These are phyloP conservation scores for Dendroctonus valens DNA, from an alignment of 1,140 invertebrate genomes.

Conservation along the genomic window DNA sequence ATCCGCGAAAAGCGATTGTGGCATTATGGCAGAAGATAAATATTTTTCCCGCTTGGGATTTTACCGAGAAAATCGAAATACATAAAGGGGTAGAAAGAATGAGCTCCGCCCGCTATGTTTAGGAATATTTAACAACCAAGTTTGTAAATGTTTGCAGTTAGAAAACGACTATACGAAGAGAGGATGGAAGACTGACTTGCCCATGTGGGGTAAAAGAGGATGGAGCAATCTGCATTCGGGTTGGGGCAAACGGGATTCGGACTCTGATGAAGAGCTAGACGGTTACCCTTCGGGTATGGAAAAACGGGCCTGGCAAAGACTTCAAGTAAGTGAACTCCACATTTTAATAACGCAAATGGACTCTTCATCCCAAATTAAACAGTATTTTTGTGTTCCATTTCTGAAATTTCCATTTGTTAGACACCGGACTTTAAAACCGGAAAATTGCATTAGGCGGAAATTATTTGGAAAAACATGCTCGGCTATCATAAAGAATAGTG, in stretches of 20 bases:
- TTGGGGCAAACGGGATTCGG: constrained; percentile 59
- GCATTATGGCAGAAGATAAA: background rate
- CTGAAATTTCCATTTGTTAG: too few relatives aligned
- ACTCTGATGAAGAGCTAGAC: constrained; percentile 31
- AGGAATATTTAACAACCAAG: background rate
- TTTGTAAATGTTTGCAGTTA: constrained; percentile 24
- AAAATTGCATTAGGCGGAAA: too few relatives aligned
- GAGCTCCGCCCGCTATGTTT: background rate
- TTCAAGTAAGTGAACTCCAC: constrained; percentile 39
- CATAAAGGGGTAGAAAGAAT: background rate
- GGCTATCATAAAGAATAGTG: too few relatives aligned
- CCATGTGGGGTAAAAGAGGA: constrained; percentile 58
- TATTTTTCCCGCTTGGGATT: background rate
- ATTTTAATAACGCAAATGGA: background rate
- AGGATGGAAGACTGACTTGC: constrained; percentile 47
- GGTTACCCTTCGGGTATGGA: constrained; percentile 27
- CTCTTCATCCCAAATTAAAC: background rate
- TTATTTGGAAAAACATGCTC: too few relatives aligned
- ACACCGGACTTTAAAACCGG: too few relatives aligned
- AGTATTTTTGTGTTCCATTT: too few relatives aligned
- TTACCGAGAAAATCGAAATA: background rate
- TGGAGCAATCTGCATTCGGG: constrained; percentile 62
- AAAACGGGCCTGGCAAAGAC: constrained; percentile 47
- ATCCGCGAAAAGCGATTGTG: constrained; percentile 6
- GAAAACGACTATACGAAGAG: constrained; percentile 38